phyloP scores from a whole-genome alignment of 2,888 invertebrate species.

The Drosophila kambysellisi region DNA sequence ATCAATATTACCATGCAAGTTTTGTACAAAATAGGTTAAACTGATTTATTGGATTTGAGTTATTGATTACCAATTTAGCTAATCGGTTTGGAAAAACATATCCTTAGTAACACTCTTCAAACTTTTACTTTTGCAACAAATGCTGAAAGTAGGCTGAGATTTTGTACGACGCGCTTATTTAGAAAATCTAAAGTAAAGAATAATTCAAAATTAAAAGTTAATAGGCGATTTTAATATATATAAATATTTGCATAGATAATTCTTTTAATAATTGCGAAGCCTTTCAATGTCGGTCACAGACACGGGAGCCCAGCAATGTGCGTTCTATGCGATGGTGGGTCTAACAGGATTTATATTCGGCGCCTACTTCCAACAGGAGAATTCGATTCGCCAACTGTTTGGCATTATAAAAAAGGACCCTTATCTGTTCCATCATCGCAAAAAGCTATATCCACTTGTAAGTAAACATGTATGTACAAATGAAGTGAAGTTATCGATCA shows the following conservation, averaged over 20 bases:
- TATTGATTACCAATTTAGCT: not conserved
- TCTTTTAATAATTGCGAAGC: not conserved
- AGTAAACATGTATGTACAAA: not conserved
- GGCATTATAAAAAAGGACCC: slow-evolving; percentile 56
- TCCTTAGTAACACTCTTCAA: not conserved
- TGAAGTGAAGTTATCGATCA: not conserved
- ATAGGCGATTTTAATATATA: not conserved
- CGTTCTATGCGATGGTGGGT: slow-evolving; percentile 52
- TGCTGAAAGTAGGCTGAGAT: slow-evolving; percentile 14
- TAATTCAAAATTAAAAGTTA: slow-evolving; percentile 42
- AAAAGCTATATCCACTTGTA: slow-evolving; percentile 62
- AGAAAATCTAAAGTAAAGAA: not conserved
- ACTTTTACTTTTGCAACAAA: not conserved
- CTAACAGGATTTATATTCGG: slow-evolving; percentile 62
- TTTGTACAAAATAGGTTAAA: not conserved
- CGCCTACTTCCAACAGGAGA: slow-evolving; percentile 63
- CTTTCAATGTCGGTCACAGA: slow-evolving; percentile 30
- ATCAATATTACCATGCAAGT: not conserved
- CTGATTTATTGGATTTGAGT: not conserved
- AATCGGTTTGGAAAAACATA: not conserved
- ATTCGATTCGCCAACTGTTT: slow-evolving; percentile 48
- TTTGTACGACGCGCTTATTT: not conserved
- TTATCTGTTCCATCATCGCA: slow-evolving; percentile 59
- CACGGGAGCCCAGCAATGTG: slow-evolving; percentile 39
- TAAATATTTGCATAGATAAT: not conserved